These are phyloP conservation scores for Diarsia mendica DNA, from an alignment of 2,888 invertebrate genomes.

Conservation along the genomic window DNA sequence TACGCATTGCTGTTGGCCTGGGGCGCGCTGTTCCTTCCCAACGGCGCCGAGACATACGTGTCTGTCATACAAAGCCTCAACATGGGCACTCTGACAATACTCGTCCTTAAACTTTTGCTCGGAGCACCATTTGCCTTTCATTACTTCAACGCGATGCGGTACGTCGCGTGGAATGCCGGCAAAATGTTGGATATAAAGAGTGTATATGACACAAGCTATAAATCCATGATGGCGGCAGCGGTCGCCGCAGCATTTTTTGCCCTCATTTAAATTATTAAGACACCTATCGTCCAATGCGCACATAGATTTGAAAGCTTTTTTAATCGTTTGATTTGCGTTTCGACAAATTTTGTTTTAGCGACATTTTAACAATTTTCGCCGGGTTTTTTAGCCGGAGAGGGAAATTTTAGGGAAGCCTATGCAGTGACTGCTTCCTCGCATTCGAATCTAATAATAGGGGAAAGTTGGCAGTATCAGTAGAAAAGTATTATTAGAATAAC, in stretches of 20 bases:
- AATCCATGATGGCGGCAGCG: conserved; percentile 66
- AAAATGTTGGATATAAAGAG: conserved; percentile 71
- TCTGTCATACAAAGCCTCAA: conserved; percentile 81
- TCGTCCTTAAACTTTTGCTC: conserved; percentile 75
- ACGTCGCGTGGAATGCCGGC: conserved; percentile 76
- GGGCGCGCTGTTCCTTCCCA: conserved; percentile 77
- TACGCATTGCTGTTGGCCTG: conserved; percentile 75
- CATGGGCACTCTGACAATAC: conserved; percentile 65
- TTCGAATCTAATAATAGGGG: not conserved
- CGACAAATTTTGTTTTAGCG: not conserved
- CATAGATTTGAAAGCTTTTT: not conserved
- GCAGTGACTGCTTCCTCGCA: not conserved
- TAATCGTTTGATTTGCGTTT: not conserved
- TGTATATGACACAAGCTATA: conserved; percentile 71
- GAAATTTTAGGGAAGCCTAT: not conserved
- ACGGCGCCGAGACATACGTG: conserved; percentile 81
- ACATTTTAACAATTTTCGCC: not conserved
- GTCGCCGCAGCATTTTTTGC: conserved; percentile 70
- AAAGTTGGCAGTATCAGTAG: not conserved
- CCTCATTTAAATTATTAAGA: conserved; percentile 60
- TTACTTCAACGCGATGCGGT: conserved; percentile 81
- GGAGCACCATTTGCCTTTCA: conserved; percentile 80
- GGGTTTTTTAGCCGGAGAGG: too few relatives aligned
- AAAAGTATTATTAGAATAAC: not conserved
- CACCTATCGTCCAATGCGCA: not conserved